These are phyloP conservation scores for Musca vetustissima DNA, from an alignment of 1,140 invertebrate genomes.

Conservation along the genomic window DNA sequence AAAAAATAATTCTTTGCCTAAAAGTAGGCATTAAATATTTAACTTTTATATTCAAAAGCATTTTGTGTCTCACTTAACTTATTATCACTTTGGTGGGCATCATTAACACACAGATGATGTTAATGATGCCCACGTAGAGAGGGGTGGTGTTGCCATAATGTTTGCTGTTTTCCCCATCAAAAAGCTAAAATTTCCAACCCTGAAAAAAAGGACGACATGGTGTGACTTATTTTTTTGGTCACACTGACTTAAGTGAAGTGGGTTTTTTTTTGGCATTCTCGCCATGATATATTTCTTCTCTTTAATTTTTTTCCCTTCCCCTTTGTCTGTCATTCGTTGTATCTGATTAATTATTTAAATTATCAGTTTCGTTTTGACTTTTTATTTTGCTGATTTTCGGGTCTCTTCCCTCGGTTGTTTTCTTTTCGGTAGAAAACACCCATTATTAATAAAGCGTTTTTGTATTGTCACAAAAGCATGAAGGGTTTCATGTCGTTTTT, in stretches of 20 bases:
- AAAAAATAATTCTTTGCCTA: neutral
- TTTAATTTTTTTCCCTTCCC: neutral
- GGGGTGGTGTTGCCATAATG: too few species aligned
- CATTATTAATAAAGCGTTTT: too few species aligned
- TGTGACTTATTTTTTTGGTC: neutral
- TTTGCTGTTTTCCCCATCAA: neutral
- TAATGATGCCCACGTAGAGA: too few species aligned
- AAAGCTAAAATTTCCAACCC: neutral
- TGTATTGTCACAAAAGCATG: too few species aligned
- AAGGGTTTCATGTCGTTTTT: too few species aligned
- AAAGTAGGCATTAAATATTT: constrained; percentile 16
- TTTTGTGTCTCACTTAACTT: too few species aligned
- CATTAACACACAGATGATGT: too few species aligned
- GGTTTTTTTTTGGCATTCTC: neutral
- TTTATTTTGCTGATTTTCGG: too few species aligned
- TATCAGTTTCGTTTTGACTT: constrained; percentile 1
- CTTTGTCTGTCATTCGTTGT: neutral
- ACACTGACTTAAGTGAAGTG: neutral
- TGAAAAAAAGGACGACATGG: too few species aligned
- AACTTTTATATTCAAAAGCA: neutral
- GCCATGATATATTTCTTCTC: neutral
- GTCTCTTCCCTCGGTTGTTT: too few species aligned
- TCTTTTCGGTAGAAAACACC: too few species aligned
- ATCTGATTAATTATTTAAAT: constrained; percentile 22
- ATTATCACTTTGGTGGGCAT: too few species aligned